phyloP scores from a whole-genome alignment of 2,888 invertebrate species.

The Stomorhina lunata region DNA sequence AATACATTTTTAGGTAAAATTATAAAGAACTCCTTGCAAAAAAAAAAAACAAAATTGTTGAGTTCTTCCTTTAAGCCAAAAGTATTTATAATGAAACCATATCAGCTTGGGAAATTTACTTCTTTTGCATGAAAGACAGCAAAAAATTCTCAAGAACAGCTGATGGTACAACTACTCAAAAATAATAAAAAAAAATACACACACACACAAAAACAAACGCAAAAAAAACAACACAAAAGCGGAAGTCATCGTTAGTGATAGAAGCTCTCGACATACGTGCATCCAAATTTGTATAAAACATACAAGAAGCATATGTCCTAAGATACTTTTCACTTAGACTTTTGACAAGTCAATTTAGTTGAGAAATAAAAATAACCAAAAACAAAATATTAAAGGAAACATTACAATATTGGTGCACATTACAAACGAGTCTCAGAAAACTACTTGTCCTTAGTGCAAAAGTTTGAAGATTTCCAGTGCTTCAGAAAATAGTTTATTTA shows the following conservation, averaged over 20 bases:
- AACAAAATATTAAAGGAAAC: too few relatives aligned
- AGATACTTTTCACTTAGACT: constrained; percentile 43
- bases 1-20: too few relatives aligned
- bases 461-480: not conserved
- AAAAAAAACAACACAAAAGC: constrained; percentile 2
- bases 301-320: constrained; percentile 56
- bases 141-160: constrained; percentile 1
- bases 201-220: too few relatives aligned
- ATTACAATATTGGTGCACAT: constrained; percentile 8
- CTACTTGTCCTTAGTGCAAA: constrained; percentile 13
- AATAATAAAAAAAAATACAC: too few relatives aligned
- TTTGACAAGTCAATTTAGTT: constrained; percentile 57
- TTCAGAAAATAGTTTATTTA: constrained; percentile 35
- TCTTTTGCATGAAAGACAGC: constrained; percentile 20
- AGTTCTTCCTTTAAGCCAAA: constrained; percentile 21
- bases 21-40: too few relatives aligned
- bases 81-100: constrained; percentile 55
- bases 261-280: too few relatives aligned
- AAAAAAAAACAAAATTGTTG: constrained; percentile 8
- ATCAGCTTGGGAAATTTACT: constrained; percentile 63
- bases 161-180: too few relatives aligned
- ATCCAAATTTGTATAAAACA: too few relatives aligned
- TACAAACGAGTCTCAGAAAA: constrained; percentile 16
- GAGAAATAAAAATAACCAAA: too few relatives aligned
- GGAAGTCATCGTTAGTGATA: not conserved